Evolutionary conservation across 2,113 vertebrate species (phyloP).

Genomic region (Hirundichthys speculiger): DNA sequence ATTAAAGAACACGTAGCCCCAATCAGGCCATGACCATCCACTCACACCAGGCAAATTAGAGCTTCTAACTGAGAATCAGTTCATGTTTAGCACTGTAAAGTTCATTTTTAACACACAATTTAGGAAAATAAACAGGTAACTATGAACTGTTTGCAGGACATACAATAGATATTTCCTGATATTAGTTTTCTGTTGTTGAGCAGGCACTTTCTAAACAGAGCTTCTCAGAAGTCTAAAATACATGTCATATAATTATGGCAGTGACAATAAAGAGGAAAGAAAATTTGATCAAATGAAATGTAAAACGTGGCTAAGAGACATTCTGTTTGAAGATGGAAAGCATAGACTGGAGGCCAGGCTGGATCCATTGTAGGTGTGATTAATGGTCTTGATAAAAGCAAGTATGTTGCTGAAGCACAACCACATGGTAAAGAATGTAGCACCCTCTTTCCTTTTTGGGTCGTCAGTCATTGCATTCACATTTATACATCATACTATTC

Average conservation of each 20-base stretch:
- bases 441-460: constrained; percentile 54
- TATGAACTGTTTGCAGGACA: constrained; percentile 65
- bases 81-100: constrained; percentile 61
- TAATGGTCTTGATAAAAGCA: constrained; percentile 63
- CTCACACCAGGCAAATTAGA: constrained; percentile 67
- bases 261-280: constrained; percentile 55
- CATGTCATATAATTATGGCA: constrained; percentile 68
- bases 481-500: constrained; percentile 46
- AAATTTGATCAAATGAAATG: constrained; percentile 51
- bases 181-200: constrained; percentile 74
- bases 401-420: constrained; percentile 74
- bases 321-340: constrained; percentile 69
- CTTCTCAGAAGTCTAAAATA: constrained; percentile 71
- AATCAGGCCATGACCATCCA: constrained; percentile 66
- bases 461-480: constrained; percentile 63
- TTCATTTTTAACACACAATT: constrained; percentile 69
- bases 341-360: constrained; percentile 74
- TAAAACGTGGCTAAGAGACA: constrained; percentile 61
- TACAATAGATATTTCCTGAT: constrained; percentile 75
- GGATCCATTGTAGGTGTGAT: constrained; percentile 65
- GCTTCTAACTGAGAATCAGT: constrained; percentile 55
- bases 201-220: constrained; percentile 82
- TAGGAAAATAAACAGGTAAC: constrained; percentile 71
- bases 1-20: constrained; percentile 49
- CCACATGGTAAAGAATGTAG: constrained; percentile 68